phyloP scores from a whole-genome alignment of 2,888 invertebrate species.

The Pseudanteris insignis region DNA sequence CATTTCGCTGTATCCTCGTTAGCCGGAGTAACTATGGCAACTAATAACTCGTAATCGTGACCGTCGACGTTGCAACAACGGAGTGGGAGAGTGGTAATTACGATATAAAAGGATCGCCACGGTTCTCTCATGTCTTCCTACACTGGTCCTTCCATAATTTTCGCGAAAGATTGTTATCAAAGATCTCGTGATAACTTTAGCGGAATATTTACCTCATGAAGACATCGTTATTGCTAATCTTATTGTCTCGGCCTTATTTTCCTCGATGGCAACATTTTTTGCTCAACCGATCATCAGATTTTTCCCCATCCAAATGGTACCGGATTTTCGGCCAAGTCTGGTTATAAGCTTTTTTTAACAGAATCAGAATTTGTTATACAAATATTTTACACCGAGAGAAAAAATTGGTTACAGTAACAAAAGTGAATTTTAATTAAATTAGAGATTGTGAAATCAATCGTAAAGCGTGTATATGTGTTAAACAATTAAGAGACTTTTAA shows the following conservation, averaged over 20 bases:
- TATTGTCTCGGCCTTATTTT: constrained; percentile 23
- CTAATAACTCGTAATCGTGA: constrained; percentile 49
- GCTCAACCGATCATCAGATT: no score
- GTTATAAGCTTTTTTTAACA: no score
- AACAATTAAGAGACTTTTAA: no score
- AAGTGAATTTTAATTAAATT: no score
- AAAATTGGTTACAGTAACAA: no score
- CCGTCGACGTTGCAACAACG: constrained; percentile 41
- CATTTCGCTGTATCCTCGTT: constrained; percentile 47
- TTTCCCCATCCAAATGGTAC: no score
- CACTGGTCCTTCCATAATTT: constrained; percentile 41
- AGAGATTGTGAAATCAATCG: no score
- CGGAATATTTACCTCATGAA: constrained; percentile 42
- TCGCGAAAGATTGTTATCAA: constrained; percentile 36
- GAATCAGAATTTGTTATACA: no score
- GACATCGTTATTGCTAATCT: constrained; percentile 39
- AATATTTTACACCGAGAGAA: no score
- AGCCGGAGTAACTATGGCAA: constrained; percentile 46
- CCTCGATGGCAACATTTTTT: no score
- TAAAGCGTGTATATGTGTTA: no score
- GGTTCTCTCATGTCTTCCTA: constrained; percentile 37
- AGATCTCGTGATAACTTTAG: constrained; percentile 38
- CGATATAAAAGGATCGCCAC: constrained; percentile 44
- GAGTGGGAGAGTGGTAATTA: constrained; percentile 46
- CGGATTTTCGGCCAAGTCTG: no score